phyloP scores from a whole-genome alignment of 2,888 invertebrate species.

The Micoletzkya japonica region DNA sequence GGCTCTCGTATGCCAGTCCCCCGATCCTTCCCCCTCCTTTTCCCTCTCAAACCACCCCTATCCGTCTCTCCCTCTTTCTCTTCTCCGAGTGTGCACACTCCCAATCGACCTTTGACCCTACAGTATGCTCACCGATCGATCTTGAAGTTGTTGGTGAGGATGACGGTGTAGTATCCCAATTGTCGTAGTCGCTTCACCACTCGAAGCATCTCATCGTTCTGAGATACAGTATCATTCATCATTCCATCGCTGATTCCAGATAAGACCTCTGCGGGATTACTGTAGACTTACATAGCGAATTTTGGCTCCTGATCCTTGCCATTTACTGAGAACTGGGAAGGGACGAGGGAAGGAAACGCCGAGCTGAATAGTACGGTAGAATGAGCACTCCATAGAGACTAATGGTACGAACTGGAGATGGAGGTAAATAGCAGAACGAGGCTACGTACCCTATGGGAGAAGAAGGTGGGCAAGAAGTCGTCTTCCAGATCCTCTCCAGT shows the following conservation, averaged over 20 bases:
- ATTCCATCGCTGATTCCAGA: background rate
- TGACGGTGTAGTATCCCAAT: slow-evolving; percentile 7
- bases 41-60: background rate
- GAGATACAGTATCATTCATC: background rate
- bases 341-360: slow-evolving; percentile 17
- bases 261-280: background rate
- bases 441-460: slow-evolving; percentile 4
- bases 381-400: background rate
- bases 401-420: background rate
- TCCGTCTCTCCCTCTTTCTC: background rate
- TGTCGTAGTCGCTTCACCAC: slow-evolving; percentile 1
- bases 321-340: slow-evolving; percentile 4
- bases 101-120: too few relatives aligned
- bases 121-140: slow-evolving; percentile 20
- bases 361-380: background rate
- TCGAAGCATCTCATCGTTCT: slow-evolving; percentile 21
- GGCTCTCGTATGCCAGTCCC: background rate
- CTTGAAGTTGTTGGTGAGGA: slow-evolving; percentile 24
- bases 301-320: slow-evolving; percentile 20
- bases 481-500: slow-evolving; percentile 18
- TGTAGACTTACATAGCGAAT: slow-evolving; percentile 18
- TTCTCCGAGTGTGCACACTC: too few relatives aligned
- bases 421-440: background rate
- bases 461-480: background rate
- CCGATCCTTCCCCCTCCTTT: background rate